Evolutionary conservation across 2,113 vertebrate genomes (phyloP).

Genomic region (Microcebus tavaratra): DNA sequence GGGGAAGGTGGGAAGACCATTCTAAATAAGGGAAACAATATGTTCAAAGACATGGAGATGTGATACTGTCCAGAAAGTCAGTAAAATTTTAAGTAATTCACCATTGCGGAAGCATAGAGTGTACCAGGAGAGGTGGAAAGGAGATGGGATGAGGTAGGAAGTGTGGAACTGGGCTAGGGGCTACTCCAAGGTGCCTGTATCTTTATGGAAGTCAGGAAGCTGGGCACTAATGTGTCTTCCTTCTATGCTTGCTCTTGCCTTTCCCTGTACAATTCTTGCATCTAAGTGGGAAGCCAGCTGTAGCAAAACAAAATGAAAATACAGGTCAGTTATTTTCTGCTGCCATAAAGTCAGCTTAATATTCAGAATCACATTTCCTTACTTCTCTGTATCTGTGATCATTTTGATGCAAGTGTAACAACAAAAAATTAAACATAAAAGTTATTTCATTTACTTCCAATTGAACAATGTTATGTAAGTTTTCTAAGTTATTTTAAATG

Average conservation of each 20-base stretch:
- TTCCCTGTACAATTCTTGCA: not conserved
- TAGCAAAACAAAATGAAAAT: conserved; percentile 60
- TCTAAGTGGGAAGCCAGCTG: conserved; percentile 13
- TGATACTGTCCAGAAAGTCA: not conserved
- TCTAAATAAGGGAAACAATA: not conserved
- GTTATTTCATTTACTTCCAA: conserved; percentile 36
- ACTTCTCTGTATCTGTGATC: conserved; percentile 38
- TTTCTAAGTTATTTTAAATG: conserved; percentile 54
- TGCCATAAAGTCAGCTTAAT: conserved; percentile 43
- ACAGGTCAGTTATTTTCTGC: conserved; percentile 37
- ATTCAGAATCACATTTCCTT: conserved; percentile 59
- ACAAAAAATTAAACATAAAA: conserved; percentile 19
- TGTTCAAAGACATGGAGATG: not conserved
- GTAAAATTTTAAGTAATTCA: not conserved
- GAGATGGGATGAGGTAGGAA: not conserved
- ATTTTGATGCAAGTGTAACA: conserved; percentile 43
- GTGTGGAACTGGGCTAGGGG: not conserved
- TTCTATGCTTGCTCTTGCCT: not conserved
- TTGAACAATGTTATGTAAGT: conserved; percentile 58
- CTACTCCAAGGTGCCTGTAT: not conserved
- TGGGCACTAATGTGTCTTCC: not conserved
- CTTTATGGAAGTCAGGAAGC: not conserved
- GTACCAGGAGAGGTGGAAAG: not conserved
- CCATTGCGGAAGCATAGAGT: not conserved
- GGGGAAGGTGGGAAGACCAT: not conserved